Base-by-base conservation (phyloP, 2,888 invertebrate genomes). In the Ctenicera cuprea region DNA sequence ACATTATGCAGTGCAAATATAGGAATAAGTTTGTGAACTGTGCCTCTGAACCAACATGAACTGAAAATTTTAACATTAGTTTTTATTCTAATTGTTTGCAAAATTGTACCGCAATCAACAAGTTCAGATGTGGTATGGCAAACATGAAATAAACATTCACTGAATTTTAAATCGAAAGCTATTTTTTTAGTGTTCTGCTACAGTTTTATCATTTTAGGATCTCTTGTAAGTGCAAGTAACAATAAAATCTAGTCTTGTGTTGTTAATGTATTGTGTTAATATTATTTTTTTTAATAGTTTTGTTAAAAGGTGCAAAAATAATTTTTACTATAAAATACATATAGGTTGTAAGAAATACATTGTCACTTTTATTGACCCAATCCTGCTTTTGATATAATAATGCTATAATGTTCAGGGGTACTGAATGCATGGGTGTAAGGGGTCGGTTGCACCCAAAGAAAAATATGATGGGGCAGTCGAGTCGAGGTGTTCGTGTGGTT, bases 171-270 rank as follows among this genome's bases (percentile, higher is more conserved):
- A 48, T 41, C 7, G 43, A 45, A 9, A 62, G 45, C 64, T 64
- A 48, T 64, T 64, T 64, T 64, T 64, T 64, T 64, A 64, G 69
- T 61, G 20, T 73, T 69, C 64, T 52, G 65, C 52, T 65, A 54
- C 38, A 66, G n/a, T 52, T 65, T 64, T 64, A 33, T 38, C 38
- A 38, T 26, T 57, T 45, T 50, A 67, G 41, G 41, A 50, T 22
- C 54, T 70, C 68, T 71, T 82, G 81, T 80, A 80, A 80, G 79
- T 81, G 80, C 79, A 82, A 78, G 80, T 81, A 81, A 81, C 76
- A 82, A 83, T 81, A 83, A 82, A 82, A 80, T 80, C 83, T 83
- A 83, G 83, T 83, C 84, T 82, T 83, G 83, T 83, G 83, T 83
- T 84, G 83, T 83, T 84, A 80, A 75, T 38, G 59, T 59, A 52